phyloP scores from a whole-genome alignment of 2,113 vertebrate species.

The Lynx canadensis region DNA sequence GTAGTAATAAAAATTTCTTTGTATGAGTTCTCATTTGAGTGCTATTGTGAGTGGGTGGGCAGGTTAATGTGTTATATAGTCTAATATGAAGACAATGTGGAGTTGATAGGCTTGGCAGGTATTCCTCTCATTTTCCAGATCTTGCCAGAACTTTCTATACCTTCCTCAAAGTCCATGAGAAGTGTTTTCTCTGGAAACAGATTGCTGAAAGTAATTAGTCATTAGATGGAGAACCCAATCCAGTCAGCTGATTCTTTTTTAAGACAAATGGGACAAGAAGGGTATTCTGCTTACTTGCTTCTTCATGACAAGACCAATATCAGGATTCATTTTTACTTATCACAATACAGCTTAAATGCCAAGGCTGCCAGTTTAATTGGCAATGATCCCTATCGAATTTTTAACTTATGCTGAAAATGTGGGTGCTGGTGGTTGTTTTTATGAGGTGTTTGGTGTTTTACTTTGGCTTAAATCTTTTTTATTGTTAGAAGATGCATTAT shows the following conservation, averaged over 20 bases:
- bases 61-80: neutral
- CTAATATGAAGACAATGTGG: conserved; percentile 14
- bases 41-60: neutral
- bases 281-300: conserved; percentile 28
- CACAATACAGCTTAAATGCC: conserved; percentile 40
- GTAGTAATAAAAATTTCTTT: neutral
- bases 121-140: conserved; percentile 5
- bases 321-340: conserved; percentile 68
- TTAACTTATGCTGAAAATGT: conserved; percentile 60
- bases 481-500: conserved; percentile 80
- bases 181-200: conserved; percentile 28
- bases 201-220: neutral
- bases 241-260: neutral
- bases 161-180: neutral
- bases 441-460: conserved; percentile 68
- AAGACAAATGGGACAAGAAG: neutral
- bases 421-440: conserved; percentile 51
- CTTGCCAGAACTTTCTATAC: neutral
- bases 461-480: conserved; percentile 66
- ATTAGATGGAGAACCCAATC: neutral
- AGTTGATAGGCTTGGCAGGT: neutral
- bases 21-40: conserved; percentile 5
- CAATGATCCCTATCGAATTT: conserved; percentile 40
- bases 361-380: conserved; percentile 56
- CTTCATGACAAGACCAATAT: conserved; percentile 17